Conservation (phyloP, 2,888 invertebrate genomes). For the Ctenicera cuprea region DNA sequence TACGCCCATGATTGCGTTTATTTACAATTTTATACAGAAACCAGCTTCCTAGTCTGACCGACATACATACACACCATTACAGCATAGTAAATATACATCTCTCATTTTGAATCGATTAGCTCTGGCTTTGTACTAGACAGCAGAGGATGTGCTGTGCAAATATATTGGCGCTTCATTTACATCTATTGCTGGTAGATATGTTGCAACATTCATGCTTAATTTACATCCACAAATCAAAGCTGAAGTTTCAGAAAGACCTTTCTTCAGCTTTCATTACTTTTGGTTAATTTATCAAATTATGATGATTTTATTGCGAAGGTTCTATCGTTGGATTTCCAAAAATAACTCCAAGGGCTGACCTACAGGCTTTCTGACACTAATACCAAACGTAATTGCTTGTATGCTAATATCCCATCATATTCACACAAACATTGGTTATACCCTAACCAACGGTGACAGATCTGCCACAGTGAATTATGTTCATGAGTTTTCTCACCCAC, state of each 20-base stretch:
- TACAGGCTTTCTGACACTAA: not conserved
- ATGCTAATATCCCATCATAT: slow-evolving; percentile 3
- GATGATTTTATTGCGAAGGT: no score
- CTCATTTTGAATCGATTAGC: slow-evolving; percentile 5
- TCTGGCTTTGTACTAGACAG: slow-evolving; percentile 7
- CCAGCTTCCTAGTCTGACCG: not conserved
- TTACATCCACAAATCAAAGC: no score
- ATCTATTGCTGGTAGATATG: not conserved
- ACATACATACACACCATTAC: slow-evolving; percentile 7
- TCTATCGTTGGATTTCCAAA: not conserved
- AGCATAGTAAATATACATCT: not conserved
- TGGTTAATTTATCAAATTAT: no score
- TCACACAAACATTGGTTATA: slow-evolving; percentile 29
- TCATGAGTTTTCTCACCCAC: slow-evolving; percentile 31
- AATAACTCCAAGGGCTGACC: not conserved
- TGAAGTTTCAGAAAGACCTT: no score
- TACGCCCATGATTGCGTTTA: no score
- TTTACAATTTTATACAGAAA: no score
- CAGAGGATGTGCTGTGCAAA: slow-evolving; percentile 2
- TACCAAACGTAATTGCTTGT: slow-evolving; percentile 10
- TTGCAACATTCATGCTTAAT: not conserved
- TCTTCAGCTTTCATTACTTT: no score
- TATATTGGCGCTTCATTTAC: slow-evolving; percentile 9
- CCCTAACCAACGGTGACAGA: slow-evolving; percentile 27
- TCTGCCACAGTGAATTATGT: slow-evolving; percentile 29